Percentiles rank a stretch among this genome's conserved stretches.
phyloP scores from a whole-genome alignment of 1,140 invertebrate species.

The Contarinia nasturtii region DNA sequence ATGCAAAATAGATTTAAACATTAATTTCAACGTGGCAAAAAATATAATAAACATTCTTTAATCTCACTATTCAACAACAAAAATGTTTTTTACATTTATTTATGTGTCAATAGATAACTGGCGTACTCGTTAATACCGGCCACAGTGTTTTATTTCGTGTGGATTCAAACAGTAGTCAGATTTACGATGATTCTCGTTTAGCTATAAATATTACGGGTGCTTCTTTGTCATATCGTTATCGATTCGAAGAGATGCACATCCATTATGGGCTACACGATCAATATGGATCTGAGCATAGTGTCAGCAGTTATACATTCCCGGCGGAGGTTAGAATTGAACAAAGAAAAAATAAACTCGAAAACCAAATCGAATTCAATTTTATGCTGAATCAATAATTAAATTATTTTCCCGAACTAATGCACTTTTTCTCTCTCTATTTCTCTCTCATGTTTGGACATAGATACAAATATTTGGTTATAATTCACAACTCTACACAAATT shows the following conservation, averaged over 20 bases:
- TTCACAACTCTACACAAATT: slow-evolving; percentile 79
- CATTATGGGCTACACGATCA: slow-evolving; percentile 74
- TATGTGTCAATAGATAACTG: slow-evolving; percentile 64
- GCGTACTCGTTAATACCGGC: slow-evolving; percentile 75
- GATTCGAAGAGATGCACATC: slow-evolving; percentile 79
- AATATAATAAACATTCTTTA: too few species aligned
- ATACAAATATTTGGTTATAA: slow-evolving; percentile 90
- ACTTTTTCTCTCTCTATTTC: neutral
- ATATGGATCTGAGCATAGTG: slow-evolving; percentile 76
- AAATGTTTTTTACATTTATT: too few species aligned
- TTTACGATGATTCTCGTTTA: slow-evolving; percentile 31
- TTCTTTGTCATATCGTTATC: slow-evolving; percentile 86
- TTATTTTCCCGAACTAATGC: neutral
- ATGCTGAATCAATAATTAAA: neutral
- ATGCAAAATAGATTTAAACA: too few species aligned
- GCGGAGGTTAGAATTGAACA: slow-evolving; percentile 53
- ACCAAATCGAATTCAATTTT: neutral
- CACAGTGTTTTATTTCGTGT: slow-evolving; percentile 85
- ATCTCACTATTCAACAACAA: too few species aligned
- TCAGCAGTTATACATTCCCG: slow-evolving; percentile 79
- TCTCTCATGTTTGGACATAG: too few species aligned
- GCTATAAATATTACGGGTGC: slow-evolving; percentile 84
- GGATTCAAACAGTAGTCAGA: slow-evolving; percentile 48
- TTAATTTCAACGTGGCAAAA: too few species aligned
- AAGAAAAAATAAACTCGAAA: neutral